These are phyloP conservation scores for Eulimnadia texana DNA, from an alignment of 1,140 invertebrate species.

Conservation along the genomic window DNA sequence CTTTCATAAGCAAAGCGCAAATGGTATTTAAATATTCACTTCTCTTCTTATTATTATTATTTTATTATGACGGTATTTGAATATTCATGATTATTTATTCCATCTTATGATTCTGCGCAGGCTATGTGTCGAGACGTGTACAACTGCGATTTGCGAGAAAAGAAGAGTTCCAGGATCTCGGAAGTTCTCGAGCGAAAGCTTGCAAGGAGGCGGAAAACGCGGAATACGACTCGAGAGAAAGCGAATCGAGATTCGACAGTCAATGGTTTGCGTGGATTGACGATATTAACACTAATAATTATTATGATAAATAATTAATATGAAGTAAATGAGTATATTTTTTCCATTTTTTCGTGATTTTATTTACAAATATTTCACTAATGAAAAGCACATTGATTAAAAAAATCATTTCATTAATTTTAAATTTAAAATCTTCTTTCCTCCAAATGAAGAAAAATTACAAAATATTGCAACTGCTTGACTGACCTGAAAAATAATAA, in stretches of 20 bases:
- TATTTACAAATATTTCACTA: too few species aligned
- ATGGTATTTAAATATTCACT: neutral
- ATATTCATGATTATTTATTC: neutral
- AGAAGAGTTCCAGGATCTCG: neutral
- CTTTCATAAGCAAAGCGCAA: neutral
- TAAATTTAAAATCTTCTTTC: too few species aligned
- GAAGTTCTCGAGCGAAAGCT: neutral
- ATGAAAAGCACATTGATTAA: too few species aligned
- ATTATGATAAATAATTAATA: too few species aligned
- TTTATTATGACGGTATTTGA: too few species aligned
- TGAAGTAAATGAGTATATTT: too few species aligned
- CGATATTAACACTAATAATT: neutral
- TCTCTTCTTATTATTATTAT: too few species aligned
- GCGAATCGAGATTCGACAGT: neutral
- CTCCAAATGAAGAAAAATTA: neutral
- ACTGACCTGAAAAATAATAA: slow-evolving; percentile 12
- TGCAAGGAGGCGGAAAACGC: neutral
- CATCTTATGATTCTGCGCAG: neutral
- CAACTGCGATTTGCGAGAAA: neutral
- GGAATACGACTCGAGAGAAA: neutral
- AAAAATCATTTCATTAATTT: too few species aligned
- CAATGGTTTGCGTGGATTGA: neutral
- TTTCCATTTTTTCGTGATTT: too few species aligned
- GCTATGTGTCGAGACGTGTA: neutral
- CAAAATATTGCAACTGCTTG: slow-evolving; percentile 15